Evolutionary conservation across 2,113 vertebrate species (phyloP).

Genomic region (Planiliza haematocheilus): DNA sequence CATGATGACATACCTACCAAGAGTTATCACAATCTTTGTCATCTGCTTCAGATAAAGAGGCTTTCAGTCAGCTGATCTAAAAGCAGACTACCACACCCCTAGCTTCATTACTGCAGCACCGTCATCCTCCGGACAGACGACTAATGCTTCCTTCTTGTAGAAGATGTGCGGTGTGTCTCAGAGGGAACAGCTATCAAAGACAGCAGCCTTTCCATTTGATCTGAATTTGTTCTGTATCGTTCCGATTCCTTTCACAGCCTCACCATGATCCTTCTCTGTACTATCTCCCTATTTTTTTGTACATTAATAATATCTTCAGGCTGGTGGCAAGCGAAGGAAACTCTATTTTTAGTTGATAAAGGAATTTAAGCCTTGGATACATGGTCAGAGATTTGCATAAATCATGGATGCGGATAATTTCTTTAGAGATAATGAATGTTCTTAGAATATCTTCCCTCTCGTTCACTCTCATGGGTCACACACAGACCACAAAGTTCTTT

Average conservation of each 20-base stretch:
- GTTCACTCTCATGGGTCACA: slow-evolving; percentile 56
- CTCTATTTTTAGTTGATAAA: slow-evolving; percentile 78
- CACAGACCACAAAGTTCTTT: slow-evolving; percentile 48
- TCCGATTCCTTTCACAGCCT: slow-evolving; percentile 47
- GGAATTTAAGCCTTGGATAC: slow-evolving; percentile 73
- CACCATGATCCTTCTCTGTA: slow-evolving; percentile 51
- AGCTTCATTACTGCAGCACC: slow-evolving; percentile 39
- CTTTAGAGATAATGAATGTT: slow-evolving; percentile 79
- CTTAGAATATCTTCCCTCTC: slow-evolving; percentile 70
- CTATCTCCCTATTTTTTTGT: slow-evolving; percentile 39
- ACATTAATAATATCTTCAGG: slow-evolving; percentile 77
- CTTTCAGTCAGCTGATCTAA: slow-evolving; percentile 37
- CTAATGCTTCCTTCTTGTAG: slow-evolving; percentile 41
- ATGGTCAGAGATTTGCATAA: slow-evolving; percentile 81
- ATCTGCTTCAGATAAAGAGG: slow-evolving; percentile 38
- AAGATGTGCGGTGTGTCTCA: slow-evolving; percentile 45
- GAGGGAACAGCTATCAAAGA: slow-evolving; percentile 61
- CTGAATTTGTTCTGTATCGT: slow-evolving; percentile 57
- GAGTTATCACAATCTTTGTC: slow-evolving; percentile 40
- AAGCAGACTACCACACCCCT: slow-evolving; percentile 23
- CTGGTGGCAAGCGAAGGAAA: slow-evolving; percentile 60
- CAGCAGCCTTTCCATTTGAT: slow-evolving; percentile 63
- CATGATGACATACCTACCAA: slow-evolving; percentile 72
- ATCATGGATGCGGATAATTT: slow-evolving; percentile 76
- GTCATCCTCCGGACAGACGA: slow-evolving; percentile 47